phyloP scores from a whole-genome alignment of 2,888 invertebrate species.

The Oligia fasciuncula region DNA sequence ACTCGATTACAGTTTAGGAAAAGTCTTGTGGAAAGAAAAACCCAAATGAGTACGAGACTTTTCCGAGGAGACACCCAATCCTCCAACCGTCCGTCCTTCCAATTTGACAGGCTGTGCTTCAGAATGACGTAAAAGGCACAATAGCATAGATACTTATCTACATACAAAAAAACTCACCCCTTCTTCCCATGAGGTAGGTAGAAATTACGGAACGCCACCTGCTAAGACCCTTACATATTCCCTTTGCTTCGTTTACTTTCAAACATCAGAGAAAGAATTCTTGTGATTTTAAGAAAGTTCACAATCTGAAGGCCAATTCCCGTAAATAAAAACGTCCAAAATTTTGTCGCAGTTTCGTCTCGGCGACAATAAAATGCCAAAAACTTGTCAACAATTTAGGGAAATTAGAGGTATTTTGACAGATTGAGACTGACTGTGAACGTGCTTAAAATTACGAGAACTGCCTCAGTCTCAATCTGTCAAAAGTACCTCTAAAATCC shows the following conservation, averaged over 20 bases:
- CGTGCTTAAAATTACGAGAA: no score
- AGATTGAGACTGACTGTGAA: no score
- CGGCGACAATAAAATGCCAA: no score
- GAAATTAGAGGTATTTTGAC: background rate
- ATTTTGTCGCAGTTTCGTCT: no score
- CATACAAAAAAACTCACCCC: background rate
- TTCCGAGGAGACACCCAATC: slow-evolving; percentile 49
- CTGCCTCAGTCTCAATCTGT: no score
- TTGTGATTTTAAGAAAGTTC: no score
- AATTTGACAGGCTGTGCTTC: slow-evolving; percentile 45
- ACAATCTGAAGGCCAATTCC: no score
- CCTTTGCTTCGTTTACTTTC: background rate
- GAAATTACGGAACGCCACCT: background rate
- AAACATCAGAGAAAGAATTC: background rate
- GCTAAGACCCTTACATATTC: background rate
- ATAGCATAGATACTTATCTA: slow-evolving; percentile 8
- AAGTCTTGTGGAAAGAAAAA: slow-evolving; percentile 46
- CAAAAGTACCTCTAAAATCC: no score
- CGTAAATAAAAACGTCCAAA: no score
- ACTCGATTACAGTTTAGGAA: slow-evolving; percentile 46
- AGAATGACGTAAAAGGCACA: slow-evolving; percentile 2
- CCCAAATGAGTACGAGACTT: slow-evolving; percentile 31
- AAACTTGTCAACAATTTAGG: no score
- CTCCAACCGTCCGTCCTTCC: slow-evolving; percentile 48
- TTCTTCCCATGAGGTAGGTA: background rate